Evolutionary conservation across 30 jellyfish, hydroid and myxozoan species (phyloP).

Genomic region (Haliclystus octoradiatus): DNA sequence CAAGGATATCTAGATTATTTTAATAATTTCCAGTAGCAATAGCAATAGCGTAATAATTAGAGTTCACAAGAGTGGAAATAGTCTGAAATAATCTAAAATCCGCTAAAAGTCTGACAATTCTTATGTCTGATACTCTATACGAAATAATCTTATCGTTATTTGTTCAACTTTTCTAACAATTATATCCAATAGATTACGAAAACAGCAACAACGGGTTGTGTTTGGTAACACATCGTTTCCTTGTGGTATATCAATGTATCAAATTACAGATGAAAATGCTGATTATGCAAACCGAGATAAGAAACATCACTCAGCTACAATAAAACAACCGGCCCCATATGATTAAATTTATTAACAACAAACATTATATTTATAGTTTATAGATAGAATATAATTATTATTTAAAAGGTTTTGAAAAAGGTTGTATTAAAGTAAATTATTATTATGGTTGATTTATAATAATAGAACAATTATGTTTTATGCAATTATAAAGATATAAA

Average conservation of each 20-base stretch:
- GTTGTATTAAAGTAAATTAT: too few species aligned
- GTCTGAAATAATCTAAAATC: too few species aligned
- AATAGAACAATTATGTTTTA: too few species aligned
- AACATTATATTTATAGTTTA: background rate
- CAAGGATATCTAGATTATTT: background rate
- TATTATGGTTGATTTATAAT: too few species aligned
- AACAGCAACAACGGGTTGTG: constrained; percentile 35
- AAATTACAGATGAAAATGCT: constrained; percentile 67
- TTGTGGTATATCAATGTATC: constrained; percentile 83
- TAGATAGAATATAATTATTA: background rate
- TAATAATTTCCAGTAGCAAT: background rate
- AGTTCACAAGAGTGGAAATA: too few species aligned
- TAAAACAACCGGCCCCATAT: constrained; percentile 68
- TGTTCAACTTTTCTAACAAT: too few species aligned
- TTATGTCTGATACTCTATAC: too few species aligned
- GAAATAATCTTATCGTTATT: too few species aligned
- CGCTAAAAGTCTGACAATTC: too few species aligned
- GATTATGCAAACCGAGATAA: constrained; percentile 71
- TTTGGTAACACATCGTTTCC: constrained; percentile 53
- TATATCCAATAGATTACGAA: constrained; percentile 10
- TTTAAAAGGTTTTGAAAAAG: too few species aligned
- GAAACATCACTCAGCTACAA: constrained; percentile 63
- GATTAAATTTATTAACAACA: constrained; percentile 24
- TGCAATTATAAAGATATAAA: too few species aligned
- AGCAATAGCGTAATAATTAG: too few species aligned